Base-by-base conservation (phyloP, 2,888 invertebrate species). In the Carcina quercana region DNA sequence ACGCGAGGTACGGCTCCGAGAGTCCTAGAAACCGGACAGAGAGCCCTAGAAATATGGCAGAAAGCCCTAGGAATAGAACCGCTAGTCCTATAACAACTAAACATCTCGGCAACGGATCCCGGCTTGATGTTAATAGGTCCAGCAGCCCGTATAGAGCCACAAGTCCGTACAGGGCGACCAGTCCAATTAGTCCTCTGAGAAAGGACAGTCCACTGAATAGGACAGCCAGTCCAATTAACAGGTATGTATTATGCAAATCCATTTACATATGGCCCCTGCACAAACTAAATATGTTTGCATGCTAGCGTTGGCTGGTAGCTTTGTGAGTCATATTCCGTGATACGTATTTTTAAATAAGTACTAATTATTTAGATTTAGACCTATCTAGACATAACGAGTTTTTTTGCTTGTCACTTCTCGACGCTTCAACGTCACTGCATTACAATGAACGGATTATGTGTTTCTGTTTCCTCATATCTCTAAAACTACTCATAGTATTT, bases 151-250 rank as follows among this genome's bases (percentile, higher is more conserved):
- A 48, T 56, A 76, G 59, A 58, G 83, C 48, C 47, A 76, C 59
- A 53, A 86, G 62, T 51, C 84, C 51, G 14, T 61, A 35, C 59
- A 71, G 44, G 60, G 73, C 56, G 50, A 79, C 72, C 38, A 87
- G 74, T 53, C 87, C 66, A 2, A 62, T 73, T 56, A 86, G 57
- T 47, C 84, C 87, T 38, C 66, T 83, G 31, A 85, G 86, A 43
- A 83, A 72, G 47, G 73, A 79, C 35, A 82, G 78, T 45, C 82
- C 83, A 42, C 63, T 84, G 46, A 86, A 86, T 41, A 82, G 86
- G 31, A 85, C 80, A 1, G 72, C 80, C 27, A 87, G 87, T 43
- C 87, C 88, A 52, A 79, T 80, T 60, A 80, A 80, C 64, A 79
- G 82, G 83, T 82, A 57, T 5, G 20, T 15, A 25, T 13, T 5